These are phyloP conservation scores for Melanerpes aurifrons DNA, from an alignment of 2,113 vertebrate species.

Conservation along the genomic window DNA sequence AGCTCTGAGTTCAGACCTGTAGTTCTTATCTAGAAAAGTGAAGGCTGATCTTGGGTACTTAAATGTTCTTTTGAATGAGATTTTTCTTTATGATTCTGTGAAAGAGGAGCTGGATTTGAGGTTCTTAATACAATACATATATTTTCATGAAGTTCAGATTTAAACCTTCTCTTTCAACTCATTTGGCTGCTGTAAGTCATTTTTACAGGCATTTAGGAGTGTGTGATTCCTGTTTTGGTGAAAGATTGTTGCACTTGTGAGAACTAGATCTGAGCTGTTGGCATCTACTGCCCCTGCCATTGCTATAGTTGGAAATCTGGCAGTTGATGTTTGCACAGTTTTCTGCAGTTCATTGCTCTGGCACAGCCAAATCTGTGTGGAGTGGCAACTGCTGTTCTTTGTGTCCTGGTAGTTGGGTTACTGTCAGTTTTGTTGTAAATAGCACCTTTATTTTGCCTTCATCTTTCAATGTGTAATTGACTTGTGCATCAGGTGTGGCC, in stretches of 20 bases:
- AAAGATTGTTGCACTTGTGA: background rate
- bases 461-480: background rate
- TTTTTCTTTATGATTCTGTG: background rate
- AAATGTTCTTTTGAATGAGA: background rate
- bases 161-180: background rate
- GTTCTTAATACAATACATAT: background rate
- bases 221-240: background rate
- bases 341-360: background rate
- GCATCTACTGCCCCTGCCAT: background rate
- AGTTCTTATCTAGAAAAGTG: background rate
- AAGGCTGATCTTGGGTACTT: background rate
- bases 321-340: background rate
- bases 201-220: background rate
- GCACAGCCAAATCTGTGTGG: background rate
- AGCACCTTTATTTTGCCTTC: background rate
- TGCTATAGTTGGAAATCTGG: background rate
- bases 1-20: background rate
- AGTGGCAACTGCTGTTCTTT: background rate
- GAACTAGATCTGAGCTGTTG: background rate
- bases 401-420: background rate
- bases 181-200: background rate
- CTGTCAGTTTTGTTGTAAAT: background rate
- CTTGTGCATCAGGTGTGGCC: background rate
- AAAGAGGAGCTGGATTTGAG: background rate
- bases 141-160: background rate